Evolutionary conservation across 2,888 invertebrate species (phyloP), one percentile per base, ranked within the genome.

Genomic region (Gastrophysa polygoni): DNA sequence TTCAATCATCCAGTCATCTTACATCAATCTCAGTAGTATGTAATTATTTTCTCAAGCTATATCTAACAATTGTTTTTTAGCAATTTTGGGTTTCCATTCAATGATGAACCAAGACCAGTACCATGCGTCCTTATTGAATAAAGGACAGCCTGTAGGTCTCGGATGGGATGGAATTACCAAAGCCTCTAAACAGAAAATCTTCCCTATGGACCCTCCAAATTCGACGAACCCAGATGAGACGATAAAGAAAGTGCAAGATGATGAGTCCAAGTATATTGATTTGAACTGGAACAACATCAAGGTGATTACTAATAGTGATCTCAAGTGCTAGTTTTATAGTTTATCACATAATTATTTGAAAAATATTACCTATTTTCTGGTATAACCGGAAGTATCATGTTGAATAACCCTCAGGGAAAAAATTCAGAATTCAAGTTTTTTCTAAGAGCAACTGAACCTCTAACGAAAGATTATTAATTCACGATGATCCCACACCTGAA

Each of bases 101-200:
- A 98, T 99, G 95, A 94, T 99, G 91, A 99, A 98, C 82, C 99
- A 99, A 85, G 97, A 98, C 80, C 99, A 99, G 84, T 99, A 97
- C 83, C 97, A 98, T 85, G 96, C 97, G 64, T 98, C 98, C 43
- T 85, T 96, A 65, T 83, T 94, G 69, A 96, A 95, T 85, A 95
- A 95, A 83, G 94, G 93, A 21, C 93, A 95, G 79, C 93, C 93
- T 0, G 87, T 93, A 64, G 95, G 95, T 48, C 83, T 95, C 75
- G 95, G 95, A 70, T 95, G 95, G 95, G 93, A 94, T 79, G 96
- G 96, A 75, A 91, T 96, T 77, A 97, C 98, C 57, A 96, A 96
- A 85, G 92, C 96, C 60, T 91, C 95, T 75, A 91, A 92, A 83
- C 92, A 89, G 69, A 97, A 97, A 87, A 79, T 93, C 73, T 92